Conservation (phyloP, 2,797 vertebrate species). For the Pachyuromys duprasi region DNA sequence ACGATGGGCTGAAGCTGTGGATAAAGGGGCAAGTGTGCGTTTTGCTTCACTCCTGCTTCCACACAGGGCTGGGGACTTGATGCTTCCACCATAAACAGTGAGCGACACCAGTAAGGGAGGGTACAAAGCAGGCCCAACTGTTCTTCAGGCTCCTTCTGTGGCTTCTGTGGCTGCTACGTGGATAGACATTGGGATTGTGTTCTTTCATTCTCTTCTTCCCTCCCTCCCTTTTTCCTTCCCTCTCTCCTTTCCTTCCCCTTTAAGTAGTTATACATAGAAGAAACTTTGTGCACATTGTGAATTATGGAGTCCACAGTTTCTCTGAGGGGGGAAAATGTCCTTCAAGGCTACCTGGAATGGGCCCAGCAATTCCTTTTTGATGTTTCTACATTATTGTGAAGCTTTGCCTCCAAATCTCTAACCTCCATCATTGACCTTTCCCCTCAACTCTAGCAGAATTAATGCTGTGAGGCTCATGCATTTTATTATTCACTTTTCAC, state of each 20-base stretch:
- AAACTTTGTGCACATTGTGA: background rate
- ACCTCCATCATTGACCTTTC: background rate
- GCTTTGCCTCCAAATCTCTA: background rate
- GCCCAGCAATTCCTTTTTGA: background rate
- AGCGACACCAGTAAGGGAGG: too few species aligned
- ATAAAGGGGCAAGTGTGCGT: background rate
- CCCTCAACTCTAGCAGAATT: background rate
- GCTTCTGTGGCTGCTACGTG: background rate
- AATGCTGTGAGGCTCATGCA: background rate
- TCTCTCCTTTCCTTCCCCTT: background rate
- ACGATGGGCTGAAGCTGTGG: background rate
- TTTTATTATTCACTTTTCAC: too few species aligned
- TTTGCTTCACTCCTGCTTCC: background rate
- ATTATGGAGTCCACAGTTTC: background rate
- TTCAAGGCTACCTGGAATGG: background rate
- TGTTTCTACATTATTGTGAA: background rate
- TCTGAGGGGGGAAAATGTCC: fast-evolving
- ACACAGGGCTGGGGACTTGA: background rate
- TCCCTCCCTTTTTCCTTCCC: background rate
- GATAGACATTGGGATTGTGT: background rate
- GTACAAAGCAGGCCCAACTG: background rate
- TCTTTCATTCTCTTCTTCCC: background rate
- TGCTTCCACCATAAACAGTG: background rate
- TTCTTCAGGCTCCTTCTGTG: background rate
- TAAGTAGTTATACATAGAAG: background rate